Conservation (phyloP, 2,888 invertebrate genomes). For the Dyspetes luteomarginatus region DNA sequence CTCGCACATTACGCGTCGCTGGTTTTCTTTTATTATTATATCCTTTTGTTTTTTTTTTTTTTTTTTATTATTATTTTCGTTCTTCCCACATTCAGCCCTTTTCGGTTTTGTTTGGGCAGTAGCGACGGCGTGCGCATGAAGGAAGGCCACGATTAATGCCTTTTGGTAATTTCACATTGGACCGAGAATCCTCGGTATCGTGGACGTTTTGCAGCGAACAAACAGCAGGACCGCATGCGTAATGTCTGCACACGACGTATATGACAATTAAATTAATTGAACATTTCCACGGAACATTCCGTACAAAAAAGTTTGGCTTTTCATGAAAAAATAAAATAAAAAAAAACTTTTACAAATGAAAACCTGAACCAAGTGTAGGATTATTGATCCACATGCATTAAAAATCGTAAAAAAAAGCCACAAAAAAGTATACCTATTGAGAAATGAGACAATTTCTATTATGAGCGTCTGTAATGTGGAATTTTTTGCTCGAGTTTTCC, state of each 20-base stretch:
- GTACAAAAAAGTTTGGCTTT: too few species aligned
- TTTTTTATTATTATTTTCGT: constrained; percentile 23
- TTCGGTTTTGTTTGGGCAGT: constrained; percentile 36
- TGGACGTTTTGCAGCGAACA: constrained; percentile 10
- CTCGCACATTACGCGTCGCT: constrained; percentile 66
- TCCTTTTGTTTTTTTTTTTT: constrained; percentile 25
- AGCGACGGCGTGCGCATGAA: constrained; percentile 17
- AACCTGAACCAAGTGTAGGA: too few species aligned
- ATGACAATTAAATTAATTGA: constrained; percentile 43
- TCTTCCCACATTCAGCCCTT: constrained; percentile 36
- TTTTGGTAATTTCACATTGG: constrained; percentile 53
- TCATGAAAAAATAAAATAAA: not conserved
- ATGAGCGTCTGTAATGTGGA: not conserved
- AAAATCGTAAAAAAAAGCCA: too few species aligned
- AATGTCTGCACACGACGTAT: constrained; percentile 16
- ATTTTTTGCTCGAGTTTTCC: not conserved
- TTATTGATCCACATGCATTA: too few species aligned
- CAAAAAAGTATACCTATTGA: too few species aligned
- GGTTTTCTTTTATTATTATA: constrained; percentile 61
- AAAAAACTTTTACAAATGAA: too few species aligned
- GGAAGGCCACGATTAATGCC: constrained; percentile 59
- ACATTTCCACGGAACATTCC: not conserved
- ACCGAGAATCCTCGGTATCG: constrained; percentile 26
- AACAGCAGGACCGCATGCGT: constrained; percentile 22
- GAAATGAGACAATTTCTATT: not conserved